Percentiles rank a stretch among this genome's conserved stretches.
Evolutionary conservation across 1,140 invertebrate genomes (phyloP).

Genomic region (Zaprionus taronus): DNA sequence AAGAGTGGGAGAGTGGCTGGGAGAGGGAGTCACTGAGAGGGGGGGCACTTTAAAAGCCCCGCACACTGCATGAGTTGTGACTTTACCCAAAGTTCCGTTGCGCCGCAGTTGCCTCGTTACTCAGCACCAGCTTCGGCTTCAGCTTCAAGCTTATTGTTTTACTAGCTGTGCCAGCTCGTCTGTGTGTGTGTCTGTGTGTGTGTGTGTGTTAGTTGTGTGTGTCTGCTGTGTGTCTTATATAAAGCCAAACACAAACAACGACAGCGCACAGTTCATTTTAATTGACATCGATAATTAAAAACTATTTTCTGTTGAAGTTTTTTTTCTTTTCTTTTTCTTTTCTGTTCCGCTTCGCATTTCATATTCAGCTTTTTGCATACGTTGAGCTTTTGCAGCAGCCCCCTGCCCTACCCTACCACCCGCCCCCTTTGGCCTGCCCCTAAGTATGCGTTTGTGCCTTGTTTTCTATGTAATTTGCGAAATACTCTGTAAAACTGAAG

Average conservation of each 20-base stretch:
- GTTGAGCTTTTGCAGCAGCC: slow-evolving; percentile 10
- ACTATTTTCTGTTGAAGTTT: slow-evolving; percentile 67
- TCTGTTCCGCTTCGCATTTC: slow-evolving; percentile 31
- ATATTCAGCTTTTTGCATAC: slow-evolving; percentile 40
- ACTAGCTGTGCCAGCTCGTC: slow-evolving; percentile 18
- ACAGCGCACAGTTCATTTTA: slow-evolving; percentile 69
- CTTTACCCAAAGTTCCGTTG: slow-evolving; percentile 47
- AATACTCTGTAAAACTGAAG: not conserved
- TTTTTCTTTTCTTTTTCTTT: slow-evolving; percentile 30
- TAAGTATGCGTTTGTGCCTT: slow-evolving; percentile 2
- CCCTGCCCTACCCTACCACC: not conserved
- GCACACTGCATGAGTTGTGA: slow-evolving; percentile 30
- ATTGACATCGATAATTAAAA: slow-evolving; percentile 81
- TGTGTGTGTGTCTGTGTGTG: not conserved
- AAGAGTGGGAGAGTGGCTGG: no score
- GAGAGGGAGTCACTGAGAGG: not conserved
- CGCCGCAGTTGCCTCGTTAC: slow-evolving; percentile 28
- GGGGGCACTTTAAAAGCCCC: slow-evolving; percentile 7
- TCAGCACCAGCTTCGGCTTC: not conserved
- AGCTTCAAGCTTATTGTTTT: slow-evolving; percentile 52
- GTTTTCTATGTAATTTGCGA: not conserved
- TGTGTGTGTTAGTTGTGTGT: slow-evolving; percentile 10
- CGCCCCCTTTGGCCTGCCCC: slow-evolving; percentile 2
- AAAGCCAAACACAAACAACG: slow-evolving; percentile 51
- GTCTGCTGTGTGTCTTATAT: slow-evolving; percentile 43